Conservation (phyloP, 92 coral and sea anemone species). For the Micromussa lordhowensis region DNA sequence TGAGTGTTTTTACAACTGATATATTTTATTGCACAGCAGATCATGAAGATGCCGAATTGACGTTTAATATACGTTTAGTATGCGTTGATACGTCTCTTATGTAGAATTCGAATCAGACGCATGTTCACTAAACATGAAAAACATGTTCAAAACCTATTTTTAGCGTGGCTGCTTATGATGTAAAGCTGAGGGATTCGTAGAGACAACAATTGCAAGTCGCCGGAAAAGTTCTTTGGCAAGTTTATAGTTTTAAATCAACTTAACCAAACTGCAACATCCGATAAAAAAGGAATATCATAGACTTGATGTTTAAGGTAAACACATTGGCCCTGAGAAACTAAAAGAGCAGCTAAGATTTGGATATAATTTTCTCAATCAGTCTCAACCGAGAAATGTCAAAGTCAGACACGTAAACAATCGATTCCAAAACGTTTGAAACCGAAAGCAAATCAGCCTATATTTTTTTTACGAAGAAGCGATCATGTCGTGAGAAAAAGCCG, state of each 20-base stretch:
- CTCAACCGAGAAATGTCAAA: too few species aligned
- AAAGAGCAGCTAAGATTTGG: neutral
- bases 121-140: neutral
- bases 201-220: neutral
- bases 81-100: neutral
- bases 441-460: neutral
- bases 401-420: neutral
- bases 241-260: too few species aligned
- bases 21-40: neutral
- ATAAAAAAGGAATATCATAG: too few species aligned
- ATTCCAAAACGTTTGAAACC: neutral
- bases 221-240: neutral
- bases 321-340: neutral
- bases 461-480: neutral
- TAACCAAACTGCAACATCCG: too few species aligned
- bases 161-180: neutral
- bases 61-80: neutral
- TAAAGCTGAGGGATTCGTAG: neutral
- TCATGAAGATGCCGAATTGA: neutral
- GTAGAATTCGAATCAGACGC: neutral
- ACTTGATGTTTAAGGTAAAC: neutral
- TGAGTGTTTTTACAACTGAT: neutral
- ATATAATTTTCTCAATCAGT: neutral
- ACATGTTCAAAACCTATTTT: neutral
- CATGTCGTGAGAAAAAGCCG: conserved; percentile 40